Base-by-base conservation (phyloP, 2,888 invertebrate genomes). In the Hirtodrosophila duncani region DNA sequence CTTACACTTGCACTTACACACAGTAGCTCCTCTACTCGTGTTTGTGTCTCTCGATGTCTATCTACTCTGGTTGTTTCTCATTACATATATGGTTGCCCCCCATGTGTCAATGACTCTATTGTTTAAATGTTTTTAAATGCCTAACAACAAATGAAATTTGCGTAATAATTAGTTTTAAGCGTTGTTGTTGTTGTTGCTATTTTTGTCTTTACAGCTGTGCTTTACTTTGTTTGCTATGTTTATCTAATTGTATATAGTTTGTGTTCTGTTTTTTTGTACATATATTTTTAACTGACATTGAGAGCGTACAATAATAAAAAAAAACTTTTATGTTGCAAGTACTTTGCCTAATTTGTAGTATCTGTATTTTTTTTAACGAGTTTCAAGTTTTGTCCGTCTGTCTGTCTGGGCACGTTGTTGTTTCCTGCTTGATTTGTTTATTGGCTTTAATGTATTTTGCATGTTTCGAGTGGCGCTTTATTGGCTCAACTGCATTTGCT, bases 401-500 rank as follows among this genome's bases (percentile, higher is more conserved):
- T 18, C 18, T 29, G 18, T 31, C 5, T 17, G n/a, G 17, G 27
- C 23, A 26, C 16, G n/a, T 52, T 51, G 39, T 26, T n/a, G 56
- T 58, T 74, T 74, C 80, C 80, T 80, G 72, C 80, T 80, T 80
- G 72, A 74, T 77, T 77, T 75, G 68, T 70, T 70, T 80, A 80
- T 79, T 80, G 64, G 64, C 68, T 74, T 80, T 74, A 74, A 74
- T 74, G 72, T 74, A 63, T 65, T 74, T 74, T 77, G 77, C 80
- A 77, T 74, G 72, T 74, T 75, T 64, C 48, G 58, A 63, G 63
- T 62, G 63, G 67, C 63, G 37, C 53, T 65, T 67, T 65, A 63
- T 65, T 67, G n/a, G n/a, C n/a, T n/a, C n/a, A n/a, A n/a, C n/a
- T n/a, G n/a, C n/a, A n/a, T n/a, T n/a, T n/a, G n/a, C n/a, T n/a